Evolutionary conservation across 2,113 vertebrate species (phyloP).

Genomic region (Zosterops hypoxanthus): DNA sequence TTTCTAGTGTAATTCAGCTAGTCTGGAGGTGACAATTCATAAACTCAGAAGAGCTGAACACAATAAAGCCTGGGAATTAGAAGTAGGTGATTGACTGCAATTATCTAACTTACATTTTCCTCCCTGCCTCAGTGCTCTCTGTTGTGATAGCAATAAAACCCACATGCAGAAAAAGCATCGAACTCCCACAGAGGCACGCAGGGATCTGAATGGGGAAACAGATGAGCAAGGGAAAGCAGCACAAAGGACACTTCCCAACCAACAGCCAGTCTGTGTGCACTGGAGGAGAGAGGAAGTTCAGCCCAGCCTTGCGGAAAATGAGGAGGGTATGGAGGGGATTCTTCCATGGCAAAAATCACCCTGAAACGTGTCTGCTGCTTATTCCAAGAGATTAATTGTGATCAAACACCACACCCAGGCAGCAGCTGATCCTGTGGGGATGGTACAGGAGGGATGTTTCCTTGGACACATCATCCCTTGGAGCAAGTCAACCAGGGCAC

Average conservation of each 20-base stretch:
- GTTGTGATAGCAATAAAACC: constrained; percentile 27
- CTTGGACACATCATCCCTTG: background rate
- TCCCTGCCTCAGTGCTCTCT: background rate
- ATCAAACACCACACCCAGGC: background rate
- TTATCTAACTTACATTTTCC: background rate
- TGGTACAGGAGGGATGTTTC: background rate
- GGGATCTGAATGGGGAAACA: background rate
- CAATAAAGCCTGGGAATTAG: background rate
- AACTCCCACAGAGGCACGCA: background rate
- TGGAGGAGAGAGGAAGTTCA: background rate
- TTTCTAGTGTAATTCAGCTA: background rate
- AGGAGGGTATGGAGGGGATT: background rate
- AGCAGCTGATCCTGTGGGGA: background rate
- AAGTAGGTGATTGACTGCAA: background rate
- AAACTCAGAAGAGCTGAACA: background rate
- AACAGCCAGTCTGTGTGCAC: background rate
- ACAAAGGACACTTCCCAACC: background rate
- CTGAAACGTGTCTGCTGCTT: background rate
- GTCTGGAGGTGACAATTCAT: background rate
- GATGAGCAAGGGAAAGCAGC: background rate
- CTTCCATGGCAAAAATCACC: background rate
- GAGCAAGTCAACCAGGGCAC: background rate
- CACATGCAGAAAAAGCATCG: background rate
- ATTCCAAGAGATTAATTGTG: background rate
- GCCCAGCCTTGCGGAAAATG: background rate